phyloP scores from a whole-genome alignment of 1,140 invertebrate genomes.

The Agrypnia vestita region DNA sequence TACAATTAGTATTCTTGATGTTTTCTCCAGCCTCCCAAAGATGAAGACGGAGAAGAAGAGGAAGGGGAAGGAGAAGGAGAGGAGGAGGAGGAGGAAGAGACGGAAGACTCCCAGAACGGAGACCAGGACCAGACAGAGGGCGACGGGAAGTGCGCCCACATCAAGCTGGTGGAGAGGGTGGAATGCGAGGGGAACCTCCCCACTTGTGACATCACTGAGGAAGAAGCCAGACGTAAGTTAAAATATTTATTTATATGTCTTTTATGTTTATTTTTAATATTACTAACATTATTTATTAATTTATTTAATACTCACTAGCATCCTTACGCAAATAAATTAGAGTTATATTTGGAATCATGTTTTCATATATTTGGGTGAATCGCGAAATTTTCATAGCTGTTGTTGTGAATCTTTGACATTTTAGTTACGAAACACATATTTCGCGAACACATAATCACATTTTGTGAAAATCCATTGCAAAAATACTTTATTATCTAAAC shows the following conservation, averaged over 20 bases:
- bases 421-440: no score
- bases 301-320: no score
- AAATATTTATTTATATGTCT: not conserved
- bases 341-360: no score
- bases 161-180: conserved; percentile 49
- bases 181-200: conserved; percentile 47
- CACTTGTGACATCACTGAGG: conserved; percentile 54
- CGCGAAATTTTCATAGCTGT: no score
- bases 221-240: conserved; percentile 57
- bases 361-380: no score
- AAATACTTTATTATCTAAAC: no score
- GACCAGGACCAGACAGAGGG: conserved; percentile 14
- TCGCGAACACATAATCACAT: no score
- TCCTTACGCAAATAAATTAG: no score
- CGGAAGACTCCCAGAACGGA: conserved; percentile 29
- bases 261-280: not conserved
- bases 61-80: conserved; percentile 41
- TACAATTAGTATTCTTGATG: not conserved
- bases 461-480: no score
- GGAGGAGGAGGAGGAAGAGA: conserved; percentile 43
- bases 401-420: no score
- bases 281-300: not conserved
- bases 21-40: not conserved
- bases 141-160: conserved; percentile 32
- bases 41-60: conserved; percentile 18